Evolutionary conservation across 2,797 vertebrate species (phyloP), one percentile per base, ranked within the genome.

Genomic region (Oophaga sylvatica): DNA sequence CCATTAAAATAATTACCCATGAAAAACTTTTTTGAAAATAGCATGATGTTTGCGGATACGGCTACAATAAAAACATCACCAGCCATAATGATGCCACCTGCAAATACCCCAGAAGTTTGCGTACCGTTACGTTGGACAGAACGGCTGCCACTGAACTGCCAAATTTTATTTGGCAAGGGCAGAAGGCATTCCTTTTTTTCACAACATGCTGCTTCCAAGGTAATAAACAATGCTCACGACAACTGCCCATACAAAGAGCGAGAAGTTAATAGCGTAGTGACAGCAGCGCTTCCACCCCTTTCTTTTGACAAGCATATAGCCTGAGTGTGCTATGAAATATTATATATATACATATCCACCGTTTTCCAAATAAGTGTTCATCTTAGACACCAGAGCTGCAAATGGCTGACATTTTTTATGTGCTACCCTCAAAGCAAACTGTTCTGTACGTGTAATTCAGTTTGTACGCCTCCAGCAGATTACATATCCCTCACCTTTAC

Each of bases 101-200:
- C 1, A 7, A 65, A 26, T 26, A n/a, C 63, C 63, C 19, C 16
- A 19, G 16, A 60, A 16, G 16, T 19, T 29, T 2, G 67, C 10
- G 17, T 31, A 70, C 67, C 53, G 9, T n/a, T 53, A 22, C 41
- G n/a, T 0, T 76, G 22, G 41, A n/a, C n/a, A n/a, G 73, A 22
- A 53, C 73, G 26, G 41, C 45, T 76, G 20, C 3, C 7, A 70
- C 29, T 31, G 9, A 48, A 22, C 17, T 12, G 20, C 8, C 1
- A n/a, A 15, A 57, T 56, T 26, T 8, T 56, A 45, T 22, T 76
- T 45, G 41, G 45, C 22, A 26, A 26, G 1, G 1, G 20, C 12
- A 78, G 41, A 78, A 26, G 15, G 31, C 53, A 78, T 78, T 59
- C 76, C 48, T 77, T 10, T 59, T 78, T 73, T 73, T 26, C 26